A percentile compares a stretch with the other conserved stretches of the same genome.
phyloP scores from a whole-genome alignment of 2,113 vertebrate species.

The Mionectes macconnelli region DNA sequence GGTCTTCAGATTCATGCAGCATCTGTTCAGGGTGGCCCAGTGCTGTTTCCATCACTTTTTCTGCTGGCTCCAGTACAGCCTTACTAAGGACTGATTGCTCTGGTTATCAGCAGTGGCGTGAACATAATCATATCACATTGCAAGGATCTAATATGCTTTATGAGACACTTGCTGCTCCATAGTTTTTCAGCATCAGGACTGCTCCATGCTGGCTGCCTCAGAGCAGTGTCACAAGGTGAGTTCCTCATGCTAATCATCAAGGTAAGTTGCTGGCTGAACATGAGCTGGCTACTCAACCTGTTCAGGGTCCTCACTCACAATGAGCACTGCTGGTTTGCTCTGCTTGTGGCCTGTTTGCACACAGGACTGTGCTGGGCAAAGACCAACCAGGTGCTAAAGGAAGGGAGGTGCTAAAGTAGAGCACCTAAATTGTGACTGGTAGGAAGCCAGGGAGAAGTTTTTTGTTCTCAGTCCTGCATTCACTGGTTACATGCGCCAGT shows the following conservation, averaged over 20 bases:
- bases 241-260: not conserved
- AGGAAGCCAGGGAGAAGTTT: not conserved
- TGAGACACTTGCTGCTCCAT: not conserved
- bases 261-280: not conserved
- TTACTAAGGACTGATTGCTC: conserved; percentile 50
- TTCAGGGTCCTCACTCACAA: not conserved
- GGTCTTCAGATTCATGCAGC: conserved; percentile 3
- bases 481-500: not conserved
- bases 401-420: not conserved
- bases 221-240: not conserved
- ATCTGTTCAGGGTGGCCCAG: conserved; percentile 52
- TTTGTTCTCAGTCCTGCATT: not conserved
- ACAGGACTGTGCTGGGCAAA: not conserved
- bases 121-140: conserved; percentile 15
- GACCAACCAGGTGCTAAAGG: not conserved
- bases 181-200: not conserved
- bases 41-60: conserved; percentile 7
- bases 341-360: not conserved
- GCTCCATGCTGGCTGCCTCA: not conserved
- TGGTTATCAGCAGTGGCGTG: conserved; percentile 23
- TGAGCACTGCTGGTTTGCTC: not conserved
- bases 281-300: not conserved
- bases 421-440: not conserved
- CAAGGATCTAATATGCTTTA: not conserved
- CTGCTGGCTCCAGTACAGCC: conserved; percentile 6